Conservation (phyloP, 2,797 vertebrate genomes). For the Mionectes olivaceus region DNA sequence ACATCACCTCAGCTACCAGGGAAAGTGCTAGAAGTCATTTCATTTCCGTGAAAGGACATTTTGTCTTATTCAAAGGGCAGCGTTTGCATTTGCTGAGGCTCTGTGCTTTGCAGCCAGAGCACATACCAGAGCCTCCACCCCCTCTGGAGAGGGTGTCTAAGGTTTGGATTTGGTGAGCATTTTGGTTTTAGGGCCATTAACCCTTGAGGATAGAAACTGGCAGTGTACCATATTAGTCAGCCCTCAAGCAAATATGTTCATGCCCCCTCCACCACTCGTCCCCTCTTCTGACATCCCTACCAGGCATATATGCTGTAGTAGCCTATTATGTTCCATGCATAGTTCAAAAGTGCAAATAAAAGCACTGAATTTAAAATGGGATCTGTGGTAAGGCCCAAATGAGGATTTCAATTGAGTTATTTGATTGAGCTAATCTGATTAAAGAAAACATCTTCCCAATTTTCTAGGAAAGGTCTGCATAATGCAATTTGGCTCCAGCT, state of each 20-base stretch:
- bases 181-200: neutral
- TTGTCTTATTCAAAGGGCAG: neutral
- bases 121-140: neutral
- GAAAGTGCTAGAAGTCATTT: constrained; percentile 24
- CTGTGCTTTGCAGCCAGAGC: neutral
- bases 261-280: neutral
- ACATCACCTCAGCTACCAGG: constrained; percentile 9
- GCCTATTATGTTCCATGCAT: neutral
- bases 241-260: neutral
- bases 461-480: neutral
- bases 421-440: neutral
- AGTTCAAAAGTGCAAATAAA: neutral
- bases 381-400: neutral
- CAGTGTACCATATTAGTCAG: neutral
- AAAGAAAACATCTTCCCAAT: neutral
- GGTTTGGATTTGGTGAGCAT: neutral
- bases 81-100: neutral
- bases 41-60: constrained; percentile 1
- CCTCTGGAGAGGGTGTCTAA: neutral
- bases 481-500: neutral
- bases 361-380: neutral
- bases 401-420: neutral
- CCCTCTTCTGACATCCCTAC: neutral
- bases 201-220: neutral
- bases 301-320: neutral